These are phyloP conservation scores for Podarcis siculus DNA, from an alignment of 2,797 vertebrate species.

Conservation along the genomic window DNA sequence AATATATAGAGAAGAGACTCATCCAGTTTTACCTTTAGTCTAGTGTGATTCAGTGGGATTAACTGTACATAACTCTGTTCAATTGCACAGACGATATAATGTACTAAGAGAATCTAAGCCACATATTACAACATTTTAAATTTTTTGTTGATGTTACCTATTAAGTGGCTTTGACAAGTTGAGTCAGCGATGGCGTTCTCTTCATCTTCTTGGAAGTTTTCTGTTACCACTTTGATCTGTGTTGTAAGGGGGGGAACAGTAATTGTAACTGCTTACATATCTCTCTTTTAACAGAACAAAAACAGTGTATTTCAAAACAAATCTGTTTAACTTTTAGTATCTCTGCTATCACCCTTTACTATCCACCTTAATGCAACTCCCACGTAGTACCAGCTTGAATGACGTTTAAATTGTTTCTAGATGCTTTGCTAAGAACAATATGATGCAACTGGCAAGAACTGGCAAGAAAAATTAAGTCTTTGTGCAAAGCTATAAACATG, in stretches of 20 bases:
- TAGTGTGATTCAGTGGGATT: background rate
- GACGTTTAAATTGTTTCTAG: conserved; percentile 47
- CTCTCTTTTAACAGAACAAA: conserved; percentile 29
- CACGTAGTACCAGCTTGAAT: conserved; percentile 25
- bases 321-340: conserved; percentile 40
- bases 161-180: conserved; percentile 85
- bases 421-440: conserved; percentile 51
- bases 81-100: background rate
- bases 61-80: background rate
- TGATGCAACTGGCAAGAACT: conserved; percentile 47
- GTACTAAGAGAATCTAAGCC: background rate
- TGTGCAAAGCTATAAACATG: background rate
- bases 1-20: background rate
- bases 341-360: conserved; percentile 54
- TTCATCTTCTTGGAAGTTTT: conserved; percentile 83
- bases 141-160: conserved; percentile 78
- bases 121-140: background rate
- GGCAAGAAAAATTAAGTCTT: conserved; percentile 56
- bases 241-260: conserved; percentile 57
- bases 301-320: conserved; percentile 24
- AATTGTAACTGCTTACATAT: conserved; percentile 59
- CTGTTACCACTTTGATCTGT: conserved; percentile 81
- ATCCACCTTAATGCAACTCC: conserved; percentile 40
- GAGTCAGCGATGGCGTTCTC: conserved; percentile 79
- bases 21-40: background rate